Conservation (phyloP, 2,113 vertebrate species). For the Theropithecus gelada region DNA sequence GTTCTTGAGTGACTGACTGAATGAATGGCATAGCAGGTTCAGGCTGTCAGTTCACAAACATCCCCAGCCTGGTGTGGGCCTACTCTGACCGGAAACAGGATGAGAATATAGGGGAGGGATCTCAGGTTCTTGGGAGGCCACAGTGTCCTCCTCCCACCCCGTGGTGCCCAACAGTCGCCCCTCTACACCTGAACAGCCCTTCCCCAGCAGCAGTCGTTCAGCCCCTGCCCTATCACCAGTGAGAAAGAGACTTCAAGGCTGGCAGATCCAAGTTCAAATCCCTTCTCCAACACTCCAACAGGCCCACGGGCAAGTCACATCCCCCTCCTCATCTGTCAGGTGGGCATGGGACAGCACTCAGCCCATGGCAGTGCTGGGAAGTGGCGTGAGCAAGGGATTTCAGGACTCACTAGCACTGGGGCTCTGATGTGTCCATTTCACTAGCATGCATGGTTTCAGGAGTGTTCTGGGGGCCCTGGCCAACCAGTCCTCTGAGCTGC, state of each 20-base stretch:
- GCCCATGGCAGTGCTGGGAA: not conserved
- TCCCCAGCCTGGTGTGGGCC: not conserved
- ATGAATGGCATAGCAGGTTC: not conserved
- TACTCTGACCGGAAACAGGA: not conserved
- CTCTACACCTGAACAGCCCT: not conserved
- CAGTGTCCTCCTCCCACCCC: not conserved
- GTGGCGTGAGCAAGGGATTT: not conserved
- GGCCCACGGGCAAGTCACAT: not conserved
- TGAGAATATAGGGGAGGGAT: not conserved
- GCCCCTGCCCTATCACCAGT: not conserved
- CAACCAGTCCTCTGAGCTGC: not conserved
- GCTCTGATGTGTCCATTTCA: not conserved
- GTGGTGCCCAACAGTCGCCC: not conserved
- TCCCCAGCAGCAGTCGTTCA: not conserved
- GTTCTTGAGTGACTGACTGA: not conserved
- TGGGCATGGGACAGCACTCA: too few species aligned
- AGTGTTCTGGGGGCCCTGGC: not conserved
- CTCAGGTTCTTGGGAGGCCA: not conserved
- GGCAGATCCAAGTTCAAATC: not conserved
- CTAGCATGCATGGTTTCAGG: fast-evolving
- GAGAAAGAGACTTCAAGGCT: not conserved
- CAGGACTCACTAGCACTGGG: fast-evolving
- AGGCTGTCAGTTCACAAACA: too few species aligned
- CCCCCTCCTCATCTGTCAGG: not conserved
- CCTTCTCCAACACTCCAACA: not conserved